Evolutionary conservation across 2,888 invertebrate species (phyloP), one percentile per base, ranked within the genome.

Genomic region (Acrobeloides nanus): DNA sequence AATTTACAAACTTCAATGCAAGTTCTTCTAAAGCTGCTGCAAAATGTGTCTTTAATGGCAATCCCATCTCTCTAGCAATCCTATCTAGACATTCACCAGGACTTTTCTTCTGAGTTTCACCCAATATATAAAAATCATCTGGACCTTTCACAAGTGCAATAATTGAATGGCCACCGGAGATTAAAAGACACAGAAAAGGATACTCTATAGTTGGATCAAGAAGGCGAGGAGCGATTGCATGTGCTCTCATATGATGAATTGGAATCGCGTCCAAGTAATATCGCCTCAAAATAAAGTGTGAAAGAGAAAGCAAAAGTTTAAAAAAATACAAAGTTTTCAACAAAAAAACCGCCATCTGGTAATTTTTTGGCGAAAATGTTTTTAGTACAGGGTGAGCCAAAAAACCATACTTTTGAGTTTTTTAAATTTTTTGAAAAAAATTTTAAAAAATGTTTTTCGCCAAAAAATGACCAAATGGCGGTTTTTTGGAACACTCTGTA

Each of bases 161-260:
- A 3, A 69, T 41, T 5, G 64, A 61, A 45, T 71, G 71, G 6
- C 65, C 71, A 3, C 71, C 71, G 15, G 68, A 69, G 6, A 72
- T 51, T 4, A 71, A 52, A 25, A 72, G 48, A 4, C 62, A 44
- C 24, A 64, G 38, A 45, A 68, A 71, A 10, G 71, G 71, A 38
- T 60, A 69, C 18, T 48, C 29, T 23, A 71, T 37, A 4, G 53
- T 32, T 5, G 32, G 27, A 38, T 82, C 76, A 66, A 80, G 68
- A 17, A 97, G 76, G 40, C 83, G 82, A 56, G 81, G 77, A 40
- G 86, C 86, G 48, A 97, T 78, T 4, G 95, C 90, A 80, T 97
- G 97, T 1, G 97, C 95, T 79, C 93, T 85, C 97, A 97, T 97
- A 68, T 97, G 97, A 79, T 97, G 95, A 50, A 97, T 84, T 0